Conservation (phyloP, 2,888 invertebrate species). For the Cryptops parisi region DNA sequence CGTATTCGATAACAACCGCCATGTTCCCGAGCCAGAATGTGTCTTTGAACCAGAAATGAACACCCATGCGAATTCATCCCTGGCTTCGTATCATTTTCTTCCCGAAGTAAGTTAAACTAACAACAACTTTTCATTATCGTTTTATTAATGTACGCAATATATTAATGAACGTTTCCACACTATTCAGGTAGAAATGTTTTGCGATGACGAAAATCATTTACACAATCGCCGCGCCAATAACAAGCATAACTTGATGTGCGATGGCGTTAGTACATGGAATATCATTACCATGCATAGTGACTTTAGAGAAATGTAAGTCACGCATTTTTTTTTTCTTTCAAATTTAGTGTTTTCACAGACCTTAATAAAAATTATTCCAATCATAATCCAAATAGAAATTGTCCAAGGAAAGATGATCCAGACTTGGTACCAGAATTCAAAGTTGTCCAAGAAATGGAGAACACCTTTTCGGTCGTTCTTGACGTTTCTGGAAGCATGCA, state of each 20-base stretch:
- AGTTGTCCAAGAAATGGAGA: not conserved
- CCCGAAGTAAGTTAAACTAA: too few species aligned
- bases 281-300: slow-evolving; percentile 1
- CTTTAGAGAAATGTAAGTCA: not conserved
- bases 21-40: too few species aligned
- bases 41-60: too few species aligned
- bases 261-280: slow-evolving; percentile 3
- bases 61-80: too few species aligned
- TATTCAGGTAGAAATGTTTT: not conserved
- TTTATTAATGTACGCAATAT: too few species aligned
- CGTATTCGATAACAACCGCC: too few species aligned
- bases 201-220: not conserved
- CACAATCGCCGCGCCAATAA: slow-evolving; percentile 1
- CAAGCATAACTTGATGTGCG: slow-evolving; percentile 6
- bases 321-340: not conserved
- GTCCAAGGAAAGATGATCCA: not conserved
- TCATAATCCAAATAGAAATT: slow-evolving; percentile 1
- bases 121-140: too few species aligned
- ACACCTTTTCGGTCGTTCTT: not conserved
- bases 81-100: not conserved
- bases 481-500: slow-evolving; percentile 8
- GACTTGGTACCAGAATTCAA: not conserved
- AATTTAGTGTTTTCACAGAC: not conserved
- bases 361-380: too few species aligned
- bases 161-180: not conserved